These are phyloP conservation scores for Corythoichthys intestinalis DNA, from an alignment of 2,113 vertebrate genomes.

Conservation along the genomic window DNA sequence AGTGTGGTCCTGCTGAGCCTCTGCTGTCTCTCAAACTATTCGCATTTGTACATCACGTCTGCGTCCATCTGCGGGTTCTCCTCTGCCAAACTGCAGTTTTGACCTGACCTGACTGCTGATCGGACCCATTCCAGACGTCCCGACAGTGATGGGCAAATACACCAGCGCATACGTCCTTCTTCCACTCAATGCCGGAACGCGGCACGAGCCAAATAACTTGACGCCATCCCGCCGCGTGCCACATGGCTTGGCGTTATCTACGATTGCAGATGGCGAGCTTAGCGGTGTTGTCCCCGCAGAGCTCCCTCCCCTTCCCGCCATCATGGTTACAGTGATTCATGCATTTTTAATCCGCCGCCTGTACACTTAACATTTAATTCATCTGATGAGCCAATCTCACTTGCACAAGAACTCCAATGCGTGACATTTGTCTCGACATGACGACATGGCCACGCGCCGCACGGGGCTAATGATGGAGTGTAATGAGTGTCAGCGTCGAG, in stretches of 20 bases:
- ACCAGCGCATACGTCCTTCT: slow-evolving; percentile 51
- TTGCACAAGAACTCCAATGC: slow-evolving; percentile 6
- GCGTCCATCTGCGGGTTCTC: slow-evolving; percentile 37
- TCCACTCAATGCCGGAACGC: slow-evolving; percentile 48
- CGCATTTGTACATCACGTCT: slow-evolving; percentile 46
- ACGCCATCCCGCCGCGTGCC: slow-evolving; percentile 54
- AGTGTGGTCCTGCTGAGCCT: slow-evolving; percentile 36
- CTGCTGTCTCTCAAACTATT: slow-evolving; percentile 56
- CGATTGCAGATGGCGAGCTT: slow-evolving; percentile 57
- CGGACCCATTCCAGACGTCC: slow-evolving; percentile 45
- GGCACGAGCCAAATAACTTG: slow-evolving; percentile 53
- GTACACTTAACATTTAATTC: slow-evolving; percentile 3
- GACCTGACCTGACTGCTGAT: slow-evolving; percentile 54
- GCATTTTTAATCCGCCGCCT: slow-evolving; percentile 6
- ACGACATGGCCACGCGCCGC: slow-evolving; percentile 6
- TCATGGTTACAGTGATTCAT: slow-evolving; percentile 8
- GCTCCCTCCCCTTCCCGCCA: slow-evolving; percentile 25
- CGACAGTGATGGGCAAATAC: slow-evolving; percentile 46
- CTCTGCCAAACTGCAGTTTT: slow-evolving; percentile 44
- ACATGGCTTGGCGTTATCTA: slow-evolving; percentile 61
- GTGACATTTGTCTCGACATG: slow-evolving; percentile 8
- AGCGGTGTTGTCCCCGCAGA: slow-evolving; percentile 34
- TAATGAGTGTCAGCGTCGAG: background rate
- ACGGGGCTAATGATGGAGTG: slow-evolving; percentile 21
- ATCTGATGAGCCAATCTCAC: slow-evolving; percentile 9